Evolutionary conservation across 1,140 invertebrate genomes (phyloP).

Genomic region (Drosophila sproati): DNA sequence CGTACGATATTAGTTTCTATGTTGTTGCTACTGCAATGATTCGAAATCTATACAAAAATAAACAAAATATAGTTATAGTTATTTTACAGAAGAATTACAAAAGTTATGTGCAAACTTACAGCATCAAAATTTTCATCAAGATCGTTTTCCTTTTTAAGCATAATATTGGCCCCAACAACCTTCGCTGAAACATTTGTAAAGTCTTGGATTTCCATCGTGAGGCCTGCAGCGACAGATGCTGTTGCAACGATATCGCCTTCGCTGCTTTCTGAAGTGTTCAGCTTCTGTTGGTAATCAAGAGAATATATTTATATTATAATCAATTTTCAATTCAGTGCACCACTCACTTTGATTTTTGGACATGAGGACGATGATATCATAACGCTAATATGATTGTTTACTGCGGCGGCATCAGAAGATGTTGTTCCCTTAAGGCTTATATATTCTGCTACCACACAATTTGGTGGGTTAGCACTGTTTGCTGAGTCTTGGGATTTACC

Average conservation of each 20-base stretch:
- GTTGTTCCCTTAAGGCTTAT: constrained; percentile 43
- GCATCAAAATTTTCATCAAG: constrained; percentile 58
- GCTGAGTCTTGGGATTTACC: constrained; percentile 44
- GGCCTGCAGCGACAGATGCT: constrained; percentile 16
- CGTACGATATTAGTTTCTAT: constrained; percentile 77
- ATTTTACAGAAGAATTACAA: not conserved
- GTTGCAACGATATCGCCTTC: constrained; percentile 26
- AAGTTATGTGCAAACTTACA: constrained; percentile 39
- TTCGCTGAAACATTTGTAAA: constrained; percentile 52
- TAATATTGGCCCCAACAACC: constrained; percentile 48
- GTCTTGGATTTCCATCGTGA: constrained; percentile 58
- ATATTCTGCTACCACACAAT: constrained; percentile 34
- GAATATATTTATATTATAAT: not conserved
- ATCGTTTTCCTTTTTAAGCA: constrained; percentile 54
- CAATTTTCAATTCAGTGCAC: not conserved
- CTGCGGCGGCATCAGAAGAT: constrained; percentile 38
- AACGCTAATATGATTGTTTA: constrained; percentile 43
- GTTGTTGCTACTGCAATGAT: constrained; percentile 63
- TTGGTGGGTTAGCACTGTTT: constrained; percentile 41
- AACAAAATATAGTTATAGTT: not conserved
- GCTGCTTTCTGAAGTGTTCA: constrained; percentile 45
- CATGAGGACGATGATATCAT: constrained; percentile 42
- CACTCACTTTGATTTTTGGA: constrained; percentile 60
- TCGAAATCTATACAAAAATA: constrained; percentile 47
- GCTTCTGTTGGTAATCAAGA: constrained; percentile 39